A percentile compares a stretch with the other conserved stretches of the same genome.
These are phyloP conservation scores for Habroteleia sp. DNA, from an alignment of 2,888 invertebrate genomes.

Conservation along the genomic window DNA sequence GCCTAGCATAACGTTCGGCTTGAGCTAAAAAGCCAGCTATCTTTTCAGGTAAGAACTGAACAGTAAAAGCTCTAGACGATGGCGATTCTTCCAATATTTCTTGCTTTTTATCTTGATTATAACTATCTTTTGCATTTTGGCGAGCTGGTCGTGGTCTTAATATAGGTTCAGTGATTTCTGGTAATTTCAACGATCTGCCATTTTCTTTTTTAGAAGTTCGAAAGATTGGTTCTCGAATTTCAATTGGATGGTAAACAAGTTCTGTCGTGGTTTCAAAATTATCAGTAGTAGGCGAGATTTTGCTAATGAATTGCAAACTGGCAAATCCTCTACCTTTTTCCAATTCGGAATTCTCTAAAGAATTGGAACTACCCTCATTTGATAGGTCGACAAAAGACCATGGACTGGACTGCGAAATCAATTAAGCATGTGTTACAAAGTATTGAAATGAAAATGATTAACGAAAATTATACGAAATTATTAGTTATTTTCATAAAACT, in stretches of 20 bases:
- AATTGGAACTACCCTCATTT: slow-evolving; percentile 76
- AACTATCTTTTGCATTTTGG: slow-evolving; percentile 73
- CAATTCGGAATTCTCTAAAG: slow-evolving; percentile 72
- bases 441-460: too few species aligned
- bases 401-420: slow-evolving; percentile 66
- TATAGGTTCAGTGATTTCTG: slow-evolving; percentile 86
- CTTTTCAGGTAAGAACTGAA: slow-evolving; percentile 90
- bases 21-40: slow-evolving; percentile 90
- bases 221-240: slow-evolving; percentile 89
- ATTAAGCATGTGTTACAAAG: too few species aligned
- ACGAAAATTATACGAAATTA: too few species aligned
- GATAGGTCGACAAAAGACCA: slow-evolving; percentile 76
- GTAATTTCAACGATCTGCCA: slow-evolving; percentile 75
- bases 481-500: too few species aligned
- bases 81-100: slow-evolving; percentile 76
- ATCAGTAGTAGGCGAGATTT: slow-evolving; percentile 23
- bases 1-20: slow-evolving; percentile 90
- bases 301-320: slow-evolving; percentile 58
- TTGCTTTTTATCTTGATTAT: slow-evolving; percentile 67
- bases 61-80: slow-evolving; percentile 82
- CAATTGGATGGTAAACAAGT: slow-evolving; percentile 75
- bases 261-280: slow-evolving; percentile 49
- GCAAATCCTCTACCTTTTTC: slow-evolving; percentile 78
- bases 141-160: slow-evolving; percentile 82
- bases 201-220: slow-evolving; percentile 79